Evolutionary conservation across 2,113 vertebrate genomes (phyloP), one percentile per base, ranked within the genome.

Genomic region (Tetraodon nigroviridis): DNA sequence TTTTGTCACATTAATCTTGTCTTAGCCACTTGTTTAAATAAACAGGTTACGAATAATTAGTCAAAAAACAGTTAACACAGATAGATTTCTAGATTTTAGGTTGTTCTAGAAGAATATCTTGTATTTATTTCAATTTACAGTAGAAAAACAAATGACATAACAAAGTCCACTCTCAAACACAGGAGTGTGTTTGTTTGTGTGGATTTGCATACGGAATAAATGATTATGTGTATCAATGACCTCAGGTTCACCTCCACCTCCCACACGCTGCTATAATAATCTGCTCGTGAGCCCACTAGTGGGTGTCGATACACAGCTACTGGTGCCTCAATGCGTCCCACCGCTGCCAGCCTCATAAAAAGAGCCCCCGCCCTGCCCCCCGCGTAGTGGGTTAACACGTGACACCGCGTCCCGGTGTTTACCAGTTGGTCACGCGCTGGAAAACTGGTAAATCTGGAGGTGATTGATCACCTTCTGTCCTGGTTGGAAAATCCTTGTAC

Each of bases 391-490:
- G 24, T 27, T 6, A 27, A 27, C 7, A 37, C 11, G 32, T 37
- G 32, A 37, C 32, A 37, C 32, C 32, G 10, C 12, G 32, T 37
- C 32, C 15, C 0, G 7, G n/a, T 6, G 11, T 67, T 46, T 52
- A 41, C 55, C 60, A 21, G 58, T 73, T 79, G 13, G 2, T 56
- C 51, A 21, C 52, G 49, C 44, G 58, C 57, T 46, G 70, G 56
- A 63, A 58, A 78, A 72, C 42, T 60, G 64, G 55, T 1, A 54
- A 71, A 75, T 61, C 46, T 61, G 65, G 44, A 60, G 61, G 52
- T 55, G 77, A 81, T 71, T 56, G 73, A 84, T 66, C 74, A 78
- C 75, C 76, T 71, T 37, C 47, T 55, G 58, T 80, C 69, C 72
- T 68, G 55, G 47, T 48, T 47, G 62, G 78, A 63, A 75, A 81